Percentiles rank a stretch among this genome's conserved stretches.
Conservation (phyloP, 2,888 invertebrate species). For the Eugnorisma glareosa region DNA sequence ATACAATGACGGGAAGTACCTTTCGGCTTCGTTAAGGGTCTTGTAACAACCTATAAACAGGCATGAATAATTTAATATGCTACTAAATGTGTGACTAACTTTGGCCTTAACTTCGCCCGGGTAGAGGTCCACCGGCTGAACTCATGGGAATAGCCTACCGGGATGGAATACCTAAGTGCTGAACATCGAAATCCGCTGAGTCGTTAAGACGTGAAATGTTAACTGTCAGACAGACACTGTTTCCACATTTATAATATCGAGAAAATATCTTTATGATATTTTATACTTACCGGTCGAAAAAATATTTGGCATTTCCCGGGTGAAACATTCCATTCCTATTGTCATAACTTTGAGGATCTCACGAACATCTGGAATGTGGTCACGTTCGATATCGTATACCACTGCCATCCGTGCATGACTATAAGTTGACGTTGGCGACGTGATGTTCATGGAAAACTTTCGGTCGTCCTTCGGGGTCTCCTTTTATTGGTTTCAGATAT, state of each 20-base stretch:
- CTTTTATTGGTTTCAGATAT: not conserved
- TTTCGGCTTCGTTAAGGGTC: too few species aligned
- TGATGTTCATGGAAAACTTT: slow-evolving; percentile 5
- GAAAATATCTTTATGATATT: not conserved
- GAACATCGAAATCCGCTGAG: not conserved
- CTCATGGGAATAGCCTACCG: not conserved
- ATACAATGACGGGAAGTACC: too few species aligned
- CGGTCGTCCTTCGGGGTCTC: not conserved
- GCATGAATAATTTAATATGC: not conserved
- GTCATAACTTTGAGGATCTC: slow-evolving; percentile 25
- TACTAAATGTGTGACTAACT: not conserved
- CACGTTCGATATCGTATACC: slow-evolving; percentile 40
- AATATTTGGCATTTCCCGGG: not conserved
- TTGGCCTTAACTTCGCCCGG: not conserved
- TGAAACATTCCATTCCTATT: slow-evolving; percentile 13
- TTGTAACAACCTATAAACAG: too few species aligned
- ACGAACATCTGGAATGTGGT: slow-evolving; percentile 40
- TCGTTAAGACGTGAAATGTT: not conserved
- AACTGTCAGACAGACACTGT: not conserved
- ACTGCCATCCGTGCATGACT: slow-evolving; percentile 22
- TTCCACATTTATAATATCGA: not conserved
- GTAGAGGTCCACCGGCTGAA: not conserved
- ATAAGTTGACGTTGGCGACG: slow-evolving; percentile 35
- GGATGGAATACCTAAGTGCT: not conserved
- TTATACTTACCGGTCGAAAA: not conserved